Evolutionary conservation across 2,113 vertebrate genomes (phyloP), one percentile per base, ranked within the genome.

Genomic region (Ursus arctos): DNA sequence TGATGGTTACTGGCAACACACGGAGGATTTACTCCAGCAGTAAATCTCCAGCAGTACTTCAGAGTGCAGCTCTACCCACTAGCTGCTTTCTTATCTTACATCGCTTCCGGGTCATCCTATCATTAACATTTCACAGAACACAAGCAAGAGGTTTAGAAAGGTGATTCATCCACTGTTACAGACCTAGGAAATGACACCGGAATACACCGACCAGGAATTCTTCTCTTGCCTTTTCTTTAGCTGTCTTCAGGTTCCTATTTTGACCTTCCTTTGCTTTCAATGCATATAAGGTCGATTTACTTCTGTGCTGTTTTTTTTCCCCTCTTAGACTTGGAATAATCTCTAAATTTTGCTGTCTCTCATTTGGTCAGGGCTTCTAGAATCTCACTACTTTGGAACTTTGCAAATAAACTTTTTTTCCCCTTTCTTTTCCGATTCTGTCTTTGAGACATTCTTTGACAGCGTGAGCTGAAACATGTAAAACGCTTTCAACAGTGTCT

Each of bases 141-240:
- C 21, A 79, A 94, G 93, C 96, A 3, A 6, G 53, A 96, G 18
- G 33, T 93, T 97, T 19, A 94, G 69, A 93, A 65, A 87, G 94
- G 33, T 31, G 51, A 61, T 36, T 18, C 4, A 15, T 83, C 57
- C 65, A 22, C 49, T 83, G 14, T 65, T 40, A 91, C 9, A 91
- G 4, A 95, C 63, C 21, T 81, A 69, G 31, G 21, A 92, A 76
- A 77, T 33, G 43, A 26, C 51, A 80, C 13, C 36, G 40, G 53
- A 82, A 79, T 21, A 88, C 33, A 95, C 51, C 87, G 88, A n/a
- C 51, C 49, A 76, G 33, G 33, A 53, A 91, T 82, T 93, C 69
- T 74, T 82, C 36, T n/a, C 31, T 69, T 49, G 69, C 1, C 31
- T 86, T 82, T 86, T 79, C 63, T 80, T 79, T 40, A 12, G 36